Evolutionary conservation across 2,113 vertebrate genomes (phyloP), one percentile per base, ranked within the genome.

Genomic region (Sebastes schlegelii): DNA sequence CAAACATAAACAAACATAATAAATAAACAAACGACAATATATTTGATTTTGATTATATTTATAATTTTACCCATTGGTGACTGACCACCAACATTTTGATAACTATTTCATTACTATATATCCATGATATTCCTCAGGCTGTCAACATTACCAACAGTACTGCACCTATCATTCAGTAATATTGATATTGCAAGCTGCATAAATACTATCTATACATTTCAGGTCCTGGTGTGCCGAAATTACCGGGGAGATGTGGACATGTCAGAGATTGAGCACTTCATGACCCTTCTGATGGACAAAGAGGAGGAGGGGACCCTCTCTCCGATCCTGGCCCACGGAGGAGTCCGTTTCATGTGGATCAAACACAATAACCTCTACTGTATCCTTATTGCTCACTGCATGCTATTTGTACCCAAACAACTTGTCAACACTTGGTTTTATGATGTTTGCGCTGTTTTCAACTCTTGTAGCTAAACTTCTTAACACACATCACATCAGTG

Each of bases 331-430:
- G 97, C 98, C 0, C 98, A 99, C 0, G 98, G 98, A 0, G 98
- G 97, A 0, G 98, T 99, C 51, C 97, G 98, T 10, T 99, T 99
- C 91, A 99, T 99, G 98, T 99, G 98, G 98, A 99, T 99, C 82
- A 99, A 99, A 81, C 98, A 99, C 80, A 99, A 99, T 94, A 99
- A 99, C 82, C 92, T 99, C 0, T 99, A 99, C 86, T 83, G 98
- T 98, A 99, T 98, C 98, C 97, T 96, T 94, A 13, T 10, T 62
- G 0, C 6, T 77, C 14, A 13, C 10, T 0, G 0, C 1, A 11
- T 23, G 21, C 1, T 73, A 1, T 68, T 46, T 26, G 16, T 58
- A n/a, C 26, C 6, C 1, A 42, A 14, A 7, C 10, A 6, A 34
- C 16, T 8, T 45, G 9, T 63, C 11, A 60, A 21, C 11, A 46